Evolutionary conservation across 1,140 invertebrate species (phyloP), one percentile per base, ranked within the genome.

Genomic region (Pemphigus obesinymphae): DNA sequence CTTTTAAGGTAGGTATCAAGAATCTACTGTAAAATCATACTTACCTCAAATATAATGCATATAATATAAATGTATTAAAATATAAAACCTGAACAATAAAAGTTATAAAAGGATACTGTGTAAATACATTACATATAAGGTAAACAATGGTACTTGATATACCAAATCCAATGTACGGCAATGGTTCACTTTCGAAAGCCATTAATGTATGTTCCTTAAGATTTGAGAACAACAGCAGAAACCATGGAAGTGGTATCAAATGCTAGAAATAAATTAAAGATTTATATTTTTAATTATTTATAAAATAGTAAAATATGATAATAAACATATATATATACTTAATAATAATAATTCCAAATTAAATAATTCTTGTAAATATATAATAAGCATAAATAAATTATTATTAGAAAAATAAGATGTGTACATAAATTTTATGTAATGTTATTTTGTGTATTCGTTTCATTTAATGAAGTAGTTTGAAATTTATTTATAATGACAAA

Each of bases 191-290:
- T 55, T 89, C 87, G 0, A 90, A 85, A 1, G 90, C 91, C 3
- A 93, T 88, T 13, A 88, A 85, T 0, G 90, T 88, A 85, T 97
- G 95, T 43, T 92, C 90, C 63, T 88, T 88, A 40, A 99, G 91
- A 87, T 97, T 96, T 4, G 88, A 85, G 13, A 88, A 87, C 17
- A 97, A 88, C 0, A 96, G 86, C 15, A 94, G 63, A 88, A 98
- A 98, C 82, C 93, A 91, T 61, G 97, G 96, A 70, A 98, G 86
- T 2, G 96, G 94, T 29, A 97, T 86, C n/a, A 93, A 88, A 89
- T 98, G 96, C 90, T 93, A 86, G 6, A 73, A 20, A 45, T 23
- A 17, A 26, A 6, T 26, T 8, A 23, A n/a, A n/a, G n/a, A n/a
- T n/a, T n/a, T n/a, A n/a, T n/a, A n/a, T n/a, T 55, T 26, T 55